Evolutionary conservation across 2,113 vertebrate genomes (phyloP).

Genomic region (Rostratula benghalensis): DNA sequence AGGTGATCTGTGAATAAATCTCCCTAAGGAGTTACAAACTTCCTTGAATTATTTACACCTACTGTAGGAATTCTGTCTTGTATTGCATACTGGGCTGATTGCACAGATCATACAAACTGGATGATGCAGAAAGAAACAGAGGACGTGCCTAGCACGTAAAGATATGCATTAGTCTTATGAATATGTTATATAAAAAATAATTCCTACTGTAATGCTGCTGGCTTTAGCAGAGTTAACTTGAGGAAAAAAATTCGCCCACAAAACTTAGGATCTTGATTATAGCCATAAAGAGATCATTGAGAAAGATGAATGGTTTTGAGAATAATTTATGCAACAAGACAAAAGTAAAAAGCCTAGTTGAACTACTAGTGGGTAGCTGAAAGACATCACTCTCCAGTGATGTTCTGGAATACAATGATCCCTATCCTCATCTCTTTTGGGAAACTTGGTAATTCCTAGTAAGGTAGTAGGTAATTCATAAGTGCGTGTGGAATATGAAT

Average conservation of each 20-base stretch:
- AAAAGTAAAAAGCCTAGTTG: background rate
- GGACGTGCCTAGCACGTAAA: background rate
- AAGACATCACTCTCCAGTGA: background rate
- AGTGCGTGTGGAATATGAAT: background rate
- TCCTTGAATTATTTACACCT: constrained; percentile 57
- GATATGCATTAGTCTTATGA: background rate
- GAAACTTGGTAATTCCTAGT: background rate
- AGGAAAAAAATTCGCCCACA: background rate
- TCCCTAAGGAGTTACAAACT: constrained; percentile 33
- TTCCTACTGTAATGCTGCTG: background rate
- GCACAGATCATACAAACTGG: background rate
- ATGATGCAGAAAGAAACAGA: background rate
- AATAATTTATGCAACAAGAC: background rate
- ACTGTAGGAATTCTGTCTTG: constrained; percentile 9
- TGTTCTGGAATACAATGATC: background rate
- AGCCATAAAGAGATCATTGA: background rate
- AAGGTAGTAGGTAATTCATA: background rate
- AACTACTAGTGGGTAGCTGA: constrained; percentile 2
- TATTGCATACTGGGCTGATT: background rate
- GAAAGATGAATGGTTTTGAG: background rate
- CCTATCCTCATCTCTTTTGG: background rate
- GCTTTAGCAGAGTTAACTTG: background rate
- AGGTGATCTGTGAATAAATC: constrained; percentile 61
- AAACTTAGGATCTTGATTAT: background rate
- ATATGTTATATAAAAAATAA: background rate